Base-by-base conservation (phyloP, 1,140 invertebrate genomes). In the Drosophila auraria region DNA sequence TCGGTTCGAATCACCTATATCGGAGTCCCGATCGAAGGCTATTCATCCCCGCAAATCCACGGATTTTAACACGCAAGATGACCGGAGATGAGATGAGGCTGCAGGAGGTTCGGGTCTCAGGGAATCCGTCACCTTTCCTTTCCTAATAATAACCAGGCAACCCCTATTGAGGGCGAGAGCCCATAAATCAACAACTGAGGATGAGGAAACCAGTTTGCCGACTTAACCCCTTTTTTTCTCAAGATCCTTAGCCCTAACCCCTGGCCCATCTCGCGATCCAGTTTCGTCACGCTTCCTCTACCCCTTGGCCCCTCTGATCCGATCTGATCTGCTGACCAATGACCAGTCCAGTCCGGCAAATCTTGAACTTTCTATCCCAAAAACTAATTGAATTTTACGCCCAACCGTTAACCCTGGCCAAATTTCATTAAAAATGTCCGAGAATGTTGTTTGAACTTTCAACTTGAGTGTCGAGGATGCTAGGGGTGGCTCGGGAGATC, bases 401-500 rank as follows among this genome's bases (percentile, higher is more conserved):
- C 81, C 45, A 17, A 59, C 63, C 60, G 45, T 30, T 58, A 54
- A 27, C 47, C 70, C 38, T 20, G 38, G 27, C 20, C 27, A 74
- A 57, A 83, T 83, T 76, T 84, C 82, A 90, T 89, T 90, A 89
- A 90, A 90, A 64, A 82, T 82, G 71, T 73, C 75, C 78, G 61
- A 27, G 30, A 53, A 42, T 69, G 68, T 70, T 63, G 50, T 82
- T 72, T 86, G 75, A 90, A 81, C 86, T 80, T 73, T 71, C 44
- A 66, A 64, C 60, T 56, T n/a, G 9, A 38, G 12, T 27, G 20
- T 3, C 15, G 12, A 7, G 27, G 44, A 72, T 70, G 66, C 66
- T 33, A 64, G 15, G 83, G 84, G 80, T 83, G 71, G 72, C 23
- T 11, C 23, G 11, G 5, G 11, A 36, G 30, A 20, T 56, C 11